Evolutionary conservation across 2,888 invertebrate species (phyloP), one percentile per base, ranked within the genome.

Genomic region (Drosophila vallismaia): DNA sequence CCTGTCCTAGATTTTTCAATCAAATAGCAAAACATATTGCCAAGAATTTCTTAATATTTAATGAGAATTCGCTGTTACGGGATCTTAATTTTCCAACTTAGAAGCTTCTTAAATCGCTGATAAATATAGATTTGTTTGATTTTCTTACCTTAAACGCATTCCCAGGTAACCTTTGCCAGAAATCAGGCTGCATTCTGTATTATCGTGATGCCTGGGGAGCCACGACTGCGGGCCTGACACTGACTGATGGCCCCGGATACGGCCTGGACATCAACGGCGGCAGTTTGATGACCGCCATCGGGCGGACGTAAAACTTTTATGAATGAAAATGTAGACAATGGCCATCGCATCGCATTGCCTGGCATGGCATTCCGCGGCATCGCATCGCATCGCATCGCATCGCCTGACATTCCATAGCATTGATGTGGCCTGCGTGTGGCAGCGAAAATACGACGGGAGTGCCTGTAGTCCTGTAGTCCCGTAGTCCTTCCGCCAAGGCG

Each of bases 281-380:
- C 36, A 36, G 36, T 46, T 28, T 48, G 26, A 48, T 48, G 48
- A 29, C 48, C 12, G 26, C 48, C 49, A 19, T 5, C 12, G 52
- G 52, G 12, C 36, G 40, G 44, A 31, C 55, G 70, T 66, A 56
- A 12, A 49, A 70, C 36, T 69, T 69, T 69, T 71, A 69, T 69
- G 71, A 69, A 69, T 69, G 68, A 70, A 36, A 36, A 69, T 60
- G 19, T 19, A 58, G 46, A 12, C 71, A 40, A 69, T 69, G 71
- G 68, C 62, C 52, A 44, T 42, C 33, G 40, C 66, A 38, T 40
- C 33, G 31, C 66, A 42, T 14, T 28, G 38, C 66, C 9, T 19
- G 19, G 19, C 19, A 19, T 19, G 19, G 19, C 19, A 19, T 19
- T n/a, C n/a, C n/a, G n/a, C n/a, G 19, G 19, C 19, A 19, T 19